These are phyloP conservation scores for Protobothrops mucrosquamatus DNA, from an alignment of 2,113 vertebrate genomes.

Conservation along the genomic window DNA sequence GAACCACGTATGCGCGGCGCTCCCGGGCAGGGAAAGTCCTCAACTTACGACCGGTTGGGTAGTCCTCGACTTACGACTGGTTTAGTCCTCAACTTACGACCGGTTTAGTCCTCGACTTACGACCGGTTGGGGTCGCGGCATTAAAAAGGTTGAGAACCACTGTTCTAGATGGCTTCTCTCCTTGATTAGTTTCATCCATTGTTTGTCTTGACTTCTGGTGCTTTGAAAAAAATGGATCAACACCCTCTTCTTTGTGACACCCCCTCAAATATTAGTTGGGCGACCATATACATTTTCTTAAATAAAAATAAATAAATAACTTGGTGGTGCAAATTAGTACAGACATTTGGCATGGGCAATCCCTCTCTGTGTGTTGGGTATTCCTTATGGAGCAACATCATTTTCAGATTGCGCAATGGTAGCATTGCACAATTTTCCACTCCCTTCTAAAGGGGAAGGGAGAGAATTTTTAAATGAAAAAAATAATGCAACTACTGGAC, in stretches of 20 bases:
- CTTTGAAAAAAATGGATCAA: neutral
- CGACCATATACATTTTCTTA: neutral
- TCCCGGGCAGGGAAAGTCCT: too few relatives aligned
- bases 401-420: neutral
- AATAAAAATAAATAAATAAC: neutral
- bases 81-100: too few relatives aligned
- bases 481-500: neutral
- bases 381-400: neutral
- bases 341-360: neutral
- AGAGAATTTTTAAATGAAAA: neutral
- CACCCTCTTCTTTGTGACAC: neutral
- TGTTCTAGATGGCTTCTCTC: too few relatives aligned
- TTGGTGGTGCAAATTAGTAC: neutral
- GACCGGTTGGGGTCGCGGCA: too few relatives aligned
- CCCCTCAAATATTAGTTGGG: neutral
- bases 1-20: too few relatives aligned
- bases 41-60: too few relatives aligned
- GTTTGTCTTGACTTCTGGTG: neutral
- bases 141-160: too few relatives aligned
- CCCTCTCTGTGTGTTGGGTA: neutral
- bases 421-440: neutral
- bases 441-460: neutral
- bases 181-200: neutral
- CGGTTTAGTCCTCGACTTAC: too few relatives aligned
- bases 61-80: too few relatives aligned